Conservation (phyloP, 2,113 vertebrate species). For the Thamnophis sirtalis region DNA sequence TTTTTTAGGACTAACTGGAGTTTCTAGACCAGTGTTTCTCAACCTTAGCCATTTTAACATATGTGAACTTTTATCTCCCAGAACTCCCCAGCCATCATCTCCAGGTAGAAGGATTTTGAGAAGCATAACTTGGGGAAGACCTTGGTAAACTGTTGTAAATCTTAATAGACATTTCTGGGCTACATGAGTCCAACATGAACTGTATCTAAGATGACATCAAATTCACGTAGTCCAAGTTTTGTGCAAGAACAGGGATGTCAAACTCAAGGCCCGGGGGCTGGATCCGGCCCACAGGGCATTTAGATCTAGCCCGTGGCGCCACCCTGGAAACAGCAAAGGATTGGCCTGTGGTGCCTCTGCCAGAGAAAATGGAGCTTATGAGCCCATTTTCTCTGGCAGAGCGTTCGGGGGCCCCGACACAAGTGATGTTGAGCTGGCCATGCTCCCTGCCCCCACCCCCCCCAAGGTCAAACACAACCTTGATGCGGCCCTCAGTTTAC, state of each 20-base stretch:
- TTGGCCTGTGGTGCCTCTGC: too few relatives aligned
- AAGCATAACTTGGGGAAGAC: neutral
- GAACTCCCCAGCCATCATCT: neutral
- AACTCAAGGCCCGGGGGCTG: too few relatives aligned
- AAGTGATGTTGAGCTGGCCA: too few relatives aligned
- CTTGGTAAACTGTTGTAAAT: neutral
- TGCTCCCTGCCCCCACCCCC: too few relatives aligned
- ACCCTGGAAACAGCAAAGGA: too few relatives aligned
- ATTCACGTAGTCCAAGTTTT: neutral
- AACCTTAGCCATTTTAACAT: neutral
- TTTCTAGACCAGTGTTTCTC: neutral
- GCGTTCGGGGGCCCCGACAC: too few relatives aligned
- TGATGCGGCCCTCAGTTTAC: too few relatives aligned
- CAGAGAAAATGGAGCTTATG: too few relatives aligned
- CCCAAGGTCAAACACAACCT: too few relatives aligned
- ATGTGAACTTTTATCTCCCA: neutral
- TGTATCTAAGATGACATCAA: neutral
- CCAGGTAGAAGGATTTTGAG: neutral
- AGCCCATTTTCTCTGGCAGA: too few relatives aligned
- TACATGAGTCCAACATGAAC: neutral
- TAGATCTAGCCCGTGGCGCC: too few relatives aligned
- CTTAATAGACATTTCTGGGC: neutral
- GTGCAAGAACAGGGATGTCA: neutral
- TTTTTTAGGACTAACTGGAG: neutral
- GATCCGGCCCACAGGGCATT: too few relatives aligned